Evolutionary conservation across 92 coral and sea anemone species (phyloP).

Genomic region (Zoanthus solanderi): DNA sequence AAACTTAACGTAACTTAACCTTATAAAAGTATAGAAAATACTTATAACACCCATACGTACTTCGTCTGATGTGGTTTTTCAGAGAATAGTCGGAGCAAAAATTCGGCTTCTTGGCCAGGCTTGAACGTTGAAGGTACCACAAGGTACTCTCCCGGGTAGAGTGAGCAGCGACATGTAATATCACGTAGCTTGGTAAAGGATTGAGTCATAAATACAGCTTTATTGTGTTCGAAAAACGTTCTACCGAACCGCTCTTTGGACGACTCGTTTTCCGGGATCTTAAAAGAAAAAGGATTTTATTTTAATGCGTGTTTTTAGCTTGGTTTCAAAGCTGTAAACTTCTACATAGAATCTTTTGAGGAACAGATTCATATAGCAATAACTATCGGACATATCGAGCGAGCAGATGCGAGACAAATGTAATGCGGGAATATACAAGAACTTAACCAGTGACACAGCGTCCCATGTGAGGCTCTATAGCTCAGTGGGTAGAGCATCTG

Average conservation of each 20-base stretch:
- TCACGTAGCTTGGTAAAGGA: constrained; percentile 85
- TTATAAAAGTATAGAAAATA: not conserved
- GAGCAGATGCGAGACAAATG: too few species aligned
- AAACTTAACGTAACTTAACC: too few species aligned
- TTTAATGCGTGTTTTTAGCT: too few species aligned
- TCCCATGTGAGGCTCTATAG: too few species aligned
- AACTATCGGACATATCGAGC: too few species aligned
- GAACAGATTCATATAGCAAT: too few species aligned
- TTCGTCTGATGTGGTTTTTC: constrained; percentile 82
- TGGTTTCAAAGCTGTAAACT: too few species aligned
- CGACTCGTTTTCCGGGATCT: constrained; percentile 35
- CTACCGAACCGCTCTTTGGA: constrained; percentile 61
- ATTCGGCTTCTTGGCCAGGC: constrained; percentile 78
- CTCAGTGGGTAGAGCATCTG: too few species aligned
- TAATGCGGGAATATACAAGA: too few species aligned
- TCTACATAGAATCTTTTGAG: too few species aligned
- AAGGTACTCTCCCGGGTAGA: constrained; percentile 78
- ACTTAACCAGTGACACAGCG: too few species aligned
- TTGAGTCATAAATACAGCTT: constrained; percentile 80
- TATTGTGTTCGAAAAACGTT: constrained; percentile 81
- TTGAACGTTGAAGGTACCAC: constrained; percentile 86
- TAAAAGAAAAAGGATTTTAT: too few species aligned
- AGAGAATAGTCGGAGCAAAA: constrained; percentile 79
- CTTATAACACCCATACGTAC: constrained; percentile 31
- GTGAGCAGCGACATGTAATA: constrained; percentile 75